A percentile compares a stretch with the other conserved stretches of the same genome.
Conservation (phyloP, 2,888 invertebrate species). For the Venustoraphidia nigricollis region DNA sequence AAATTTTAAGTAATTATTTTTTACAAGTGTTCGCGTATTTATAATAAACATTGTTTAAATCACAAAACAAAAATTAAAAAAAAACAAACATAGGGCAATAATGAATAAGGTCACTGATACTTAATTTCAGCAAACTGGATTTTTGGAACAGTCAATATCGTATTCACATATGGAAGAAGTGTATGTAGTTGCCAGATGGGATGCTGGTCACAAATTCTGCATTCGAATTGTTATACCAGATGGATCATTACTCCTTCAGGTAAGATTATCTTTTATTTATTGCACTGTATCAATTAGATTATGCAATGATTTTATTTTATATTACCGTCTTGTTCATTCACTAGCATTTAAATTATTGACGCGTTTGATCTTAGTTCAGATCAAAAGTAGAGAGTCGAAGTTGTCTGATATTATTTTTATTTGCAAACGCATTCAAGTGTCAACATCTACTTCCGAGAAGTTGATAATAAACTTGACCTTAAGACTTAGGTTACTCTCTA, state of each 20-base stretch:
- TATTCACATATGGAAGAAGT: constrained; percentile 65
- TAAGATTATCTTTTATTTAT: constrained; percentile 18
- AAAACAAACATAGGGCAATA: background rate
- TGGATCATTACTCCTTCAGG: constrained; percentile 59
- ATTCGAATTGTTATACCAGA: constrained; percentile 59
- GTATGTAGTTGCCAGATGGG: constrained; percentile 62
- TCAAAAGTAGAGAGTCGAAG: no score
- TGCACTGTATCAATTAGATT: background rate
- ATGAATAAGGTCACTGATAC: constrained; percentile 1
- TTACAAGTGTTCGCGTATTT: background rate
- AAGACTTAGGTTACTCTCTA: no score
- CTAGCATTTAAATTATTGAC: no score
- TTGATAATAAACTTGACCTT: no score
- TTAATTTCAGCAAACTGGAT: constrained; percentile 41
- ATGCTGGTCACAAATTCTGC: constrained; percentile 64
- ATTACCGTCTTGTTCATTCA: no score
- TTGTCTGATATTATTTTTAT: no score
- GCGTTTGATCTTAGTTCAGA: no score
- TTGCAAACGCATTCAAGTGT: no score
- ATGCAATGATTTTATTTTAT: no score
- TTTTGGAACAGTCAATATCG: constrained; percentile 48
- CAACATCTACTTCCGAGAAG: no score
- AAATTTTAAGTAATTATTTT: background rate
- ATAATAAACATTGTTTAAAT: no score
- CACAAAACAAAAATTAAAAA: no score